Conservation (phyloP, 2,797 vertebrate genomes). For the Hippoglossus hippoglossus region DNA sequence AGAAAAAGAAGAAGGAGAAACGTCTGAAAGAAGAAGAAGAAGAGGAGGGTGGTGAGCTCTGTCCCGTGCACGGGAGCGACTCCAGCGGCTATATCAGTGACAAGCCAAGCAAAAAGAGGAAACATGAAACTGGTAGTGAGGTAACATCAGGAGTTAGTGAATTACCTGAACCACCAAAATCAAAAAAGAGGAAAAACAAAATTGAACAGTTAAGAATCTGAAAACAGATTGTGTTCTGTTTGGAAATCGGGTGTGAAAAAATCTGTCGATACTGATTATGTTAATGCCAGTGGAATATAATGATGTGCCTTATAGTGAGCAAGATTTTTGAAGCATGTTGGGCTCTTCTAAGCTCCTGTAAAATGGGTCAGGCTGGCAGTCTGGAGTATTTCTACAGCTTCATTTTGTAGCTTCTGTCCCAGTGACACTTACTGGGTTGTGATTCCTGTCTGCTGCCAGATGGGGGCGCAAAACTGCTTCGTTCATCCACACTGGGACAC, state of each 20-base stretch:
- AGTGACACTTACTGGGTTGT: conserved; percentile 1
- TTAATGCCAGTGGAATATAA: conserved; percentile 1
- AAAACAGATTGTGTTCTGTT: neutral
- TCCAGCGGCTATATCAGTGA: conserved; percentile 88
- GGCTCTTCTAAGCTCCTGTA: neutral
- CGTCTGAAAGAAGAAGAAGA: conserved; percentile 63
- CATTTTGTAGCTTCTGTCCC: neutral
- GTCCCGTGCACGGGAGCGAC: conserved; percentile 80
- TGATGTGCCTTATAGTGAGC: conserved; percentile 31
- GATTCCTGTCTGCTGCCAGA: conserved; percentile 40
- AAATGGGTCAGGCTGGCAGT: neutral
- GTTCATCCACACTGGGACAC: neutral
- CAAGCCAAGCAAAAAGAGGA: conserved; percentile 87
- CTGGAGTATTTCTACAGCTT: neutral
- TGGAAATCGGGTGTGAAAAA: conserved; percentile 2
- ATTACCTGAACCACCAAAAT: conserved; percentile 53
- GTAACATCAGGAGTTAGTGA: conserved; percentile 29
- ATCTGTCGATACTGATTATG: neutral
- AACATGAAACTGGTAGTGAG: conserved; percentile 62
- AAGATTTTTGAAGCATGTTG: neutral
- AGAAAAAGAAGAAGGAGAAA: conserved; percentile 83
- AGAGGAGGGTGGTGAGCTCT: conserved; percentile 63
- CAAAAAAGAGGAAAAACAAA: conserved; percentile 78
- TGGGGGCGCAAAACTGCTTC: conserved; percentile 58
- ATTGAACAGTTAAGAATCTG: conserved; percentile 28